These are phyloP conservation scores for Chelonoidis abingdonii DNA, from an alignment of 2,113 vertebrate species.

Conservation along the genomic window DNA sequence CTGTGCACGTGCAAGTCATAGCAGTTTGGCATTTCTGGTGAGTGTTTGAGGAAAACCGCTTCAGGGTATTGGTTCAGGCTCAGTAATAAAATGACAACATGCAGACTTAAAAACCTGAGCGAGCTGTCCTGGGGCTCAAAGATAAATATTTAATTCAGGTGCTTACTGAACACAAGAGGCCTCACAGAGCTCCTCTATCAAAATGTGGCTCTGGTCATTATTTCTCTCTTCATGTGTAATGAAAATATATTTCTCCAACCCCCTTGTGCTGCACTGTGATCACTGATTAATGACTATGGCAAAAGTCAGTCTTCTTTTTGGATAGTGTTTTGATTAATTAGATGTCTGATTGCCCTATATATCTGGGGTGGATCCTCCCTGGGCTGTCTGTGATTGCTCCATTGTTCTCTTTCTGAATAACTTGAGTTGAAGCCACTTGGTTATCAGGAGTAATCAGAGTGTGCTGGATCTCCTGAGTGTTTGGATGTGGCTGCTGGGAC, in stretches of 20 bases:
- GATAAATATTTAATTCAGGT: not conserved
- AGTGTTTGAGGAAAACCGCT: not conserved
- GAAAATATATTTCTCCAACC: not conserved
- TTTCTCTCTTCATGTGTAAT: no score
- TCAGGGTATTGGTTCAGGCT: not conserved
- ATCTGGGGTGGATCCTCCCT: not conserved
- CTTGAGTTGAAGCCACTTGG: not conserved
- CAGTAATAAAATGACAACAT: not conserved
- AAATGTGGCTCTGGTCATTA: not conserved
- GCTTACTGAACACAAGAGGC: no score
- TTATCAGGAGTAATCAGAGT: not conserved
- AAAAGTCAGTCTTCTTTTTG: not conserved
- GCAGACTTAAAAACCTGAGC: not conserved
- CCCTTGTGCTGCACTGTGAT: not conserved
- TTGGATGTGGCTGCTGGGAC: not conserved
- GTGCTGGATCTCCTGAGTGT: not conserved
- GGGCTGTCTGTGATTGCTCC: not conserved
- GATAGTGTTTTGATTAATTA: not conserved
- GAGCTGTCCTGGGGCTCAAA: not conserved
- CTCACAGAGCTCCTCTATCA: rapidly evolving
- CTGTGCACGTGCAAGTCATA: not conserved
- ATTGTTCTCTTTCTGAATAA: not conserved
- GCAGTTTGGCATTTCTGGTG: not conserved
- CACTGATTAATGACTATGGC: not conserved
- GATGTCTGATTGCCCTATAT: not conserved